Base-by-base conservation (phyloP, 2,113 vertebrate species). In the Notothenia coriiceps region DNA sequence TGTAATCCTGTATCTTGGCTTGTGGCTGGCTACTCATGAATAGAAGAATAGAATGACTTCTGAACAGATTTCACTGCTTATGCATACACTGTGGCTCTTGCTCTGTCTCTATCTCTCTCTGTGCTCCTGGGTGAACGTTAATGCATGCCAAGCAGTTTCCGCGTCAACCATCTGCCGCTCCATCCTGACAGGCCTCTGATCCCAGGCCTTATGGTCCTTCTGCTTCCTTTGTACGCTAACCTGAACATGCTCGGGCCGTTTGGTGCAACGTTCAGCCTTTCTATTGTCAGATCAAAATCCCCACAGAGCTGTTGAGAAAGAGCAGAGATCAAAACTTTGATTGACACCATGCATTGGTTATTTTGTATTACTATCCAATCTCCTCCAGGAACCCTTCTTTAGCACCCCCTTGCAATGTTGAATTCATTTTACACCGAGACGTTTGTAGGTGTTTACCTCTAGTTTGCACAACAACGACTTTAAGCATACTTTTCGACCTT, bases 91-190 rank as follows among this genome's bases (percentile, higher is more conserved):
- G n/a, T 35, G 1, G 2, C 56, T 77, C 66, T 54, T 22, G 66
- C 40, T 59, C 44, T 47, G 25, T 77, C 80, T 80, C 54, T 40
- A 22, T 74, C 61, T 74, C 50, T 49, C 40, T 75, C 55, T 63
- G 35, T 29, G 54, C 82, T 81, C 55, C 85, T 89, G 84, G 69
- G 63, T 64, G 59, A 50, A 65, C 46, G 10, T 80, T 77, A 88
- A 91, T 94, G 91, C 50, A 92, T 93, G 75, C 10, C 78, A 91
- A 93, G 70, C 70, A 80, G 77, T 65, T 71, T 86, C 61, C 77
- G 75, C 67, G 0, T 59, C 70, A 68, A 56, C 88, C 91, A 89
- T 86, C 88, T 88, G 85, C 77, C 74, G 73, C 74, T 54, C 51
- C 54, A 2, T 55, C 64, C 70, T 54, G 18, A 71, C 76, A 82